phyloP scores from a whole-genome alignment of 2,113 vertebrate genomes.

The Lynx canadensis region DNA sequence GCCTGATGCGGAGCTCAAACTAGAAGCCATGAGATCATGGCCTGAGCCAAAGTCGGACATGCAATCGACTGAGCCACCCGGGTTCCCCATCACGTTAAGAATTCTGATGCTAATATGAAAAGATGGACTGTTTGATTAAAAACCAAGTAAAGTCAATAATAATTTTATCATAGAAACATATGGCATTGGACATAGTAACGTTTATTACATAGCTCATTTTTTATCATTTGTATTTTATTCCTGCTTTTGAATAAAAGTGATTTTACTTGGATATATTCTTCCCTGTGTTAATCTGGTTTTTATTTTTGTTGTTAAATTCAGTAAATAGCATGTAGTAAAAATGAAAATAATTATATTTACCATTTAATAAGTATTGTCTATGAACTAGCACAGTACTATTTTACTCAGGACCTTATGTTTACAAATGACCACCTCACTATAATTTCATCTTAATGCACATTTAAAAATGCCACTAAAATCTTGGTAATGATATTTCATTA shows the following conservation, averaged over 20 bases:
- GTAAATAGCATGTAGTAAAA: background rate
- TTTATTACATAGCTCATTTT: background rate
- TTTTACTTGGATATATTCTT: background rate
- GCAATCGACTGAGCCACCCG: too few species aligned
- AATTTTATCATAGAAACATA: background rate
- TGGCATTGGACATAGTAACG: background rate
- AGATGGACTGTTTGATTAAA: background rate
- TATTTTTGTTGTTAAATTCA: background rate
- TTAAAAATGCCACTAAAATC: background rate
- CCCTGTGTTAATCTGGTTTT: background rate
- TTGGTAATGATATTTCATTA: background rate
- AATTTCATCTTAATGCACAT: background rate
- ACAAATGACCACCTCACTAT: background rate
- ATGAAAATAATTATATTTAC: background rate
- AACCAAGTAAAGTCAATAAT: background rate
- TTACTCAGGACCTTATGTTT: background rate
- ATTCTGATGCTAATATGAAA: background rate
- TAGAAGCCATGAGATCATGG: too few species aligned
- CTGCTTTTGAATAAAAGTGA: background rate
- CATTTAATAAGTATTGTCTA: background rate
- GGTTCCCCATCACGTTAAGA: background rate
- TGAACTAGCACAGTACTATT: background rate
- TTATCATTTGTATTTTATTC: background rate
- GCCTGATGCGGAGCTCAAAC: too few species aligned
- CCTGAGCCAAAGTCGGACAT: too few species aligned